These are phyloP conservation scores for Arge pagana DNA, from an alignment of 2,888 invertebrate genomes.

Conservation along the genomic window DNA sequence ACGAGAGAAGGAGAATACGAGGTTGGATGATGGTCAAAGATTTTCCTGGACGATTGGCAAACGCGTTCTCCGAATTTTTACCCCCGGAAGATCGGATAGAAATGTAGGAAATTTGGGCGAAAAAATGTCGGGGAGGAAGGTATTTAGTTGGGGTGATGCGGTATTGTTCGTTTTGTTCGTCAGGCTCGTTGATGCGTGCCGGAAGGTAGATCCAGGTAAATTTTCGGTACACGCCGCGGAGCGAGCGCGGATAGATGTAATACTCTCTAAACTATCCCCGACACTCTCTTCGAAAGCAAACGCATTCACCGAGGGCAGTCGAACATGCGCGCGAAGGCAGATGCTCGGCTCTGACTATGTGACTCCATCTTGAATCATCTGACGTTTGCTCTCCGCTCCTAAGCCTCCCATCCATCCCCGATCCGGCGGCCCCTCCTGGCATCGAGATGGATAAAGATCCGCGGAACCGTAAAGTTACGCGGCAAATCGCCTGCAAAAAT, in stretches of 20 bases:
- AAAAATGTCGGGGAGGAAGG: too few species aligned
- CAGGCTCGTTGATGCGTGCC: slow-evolving; percentile 35
- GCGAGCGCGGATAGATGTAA: too few species aligned
- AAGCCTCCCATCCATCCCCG: slow-evolving; percentile 2
- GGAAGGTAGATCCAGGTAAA: slow-evolving; percentile 33
- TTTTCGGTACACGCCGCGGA: neutral
- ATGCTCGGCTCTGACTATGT: slow-evolving; percentile 49
- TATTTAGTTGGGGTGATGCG: neutral
- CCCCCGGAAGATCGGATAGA: neutral
- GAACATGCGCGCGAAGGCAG: slow-evolving; percentile 33
- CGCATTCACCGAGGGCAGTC: slow-evolving; percentile 4
- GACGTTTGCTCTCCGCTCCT: slow-evolving; percentile 36
- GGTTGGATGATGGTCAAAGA: too few species aligned
- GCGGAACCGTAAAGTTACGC: slow-evolving; percentile 12
- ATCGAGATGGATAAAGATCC: neutral
- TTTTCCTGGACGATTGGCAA: too few species aligned
- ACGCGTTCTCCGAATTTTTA: too few species aligned
- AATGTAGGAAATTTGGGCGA: too few species aligned
- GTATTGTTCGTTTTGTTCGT: slow-evolving; percentile 27
- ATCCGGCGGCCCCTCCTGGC: neutral
- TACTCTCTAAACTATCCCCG: too few species aligned
- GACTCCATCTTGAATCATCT: slow-evolving; percentile 56
- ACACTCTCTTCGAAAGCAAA: neutral
- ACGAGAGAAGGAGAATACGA: too few species aligned
- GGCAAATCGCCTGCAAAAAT: slow-evolving; percentile 1